Percentiles rank a stretch among this genome's conserved stretches.
phyloP scores from a whole-genome alignment of 2,888 invertebrate genomes.

The Pyralis farinalis region DNA sequence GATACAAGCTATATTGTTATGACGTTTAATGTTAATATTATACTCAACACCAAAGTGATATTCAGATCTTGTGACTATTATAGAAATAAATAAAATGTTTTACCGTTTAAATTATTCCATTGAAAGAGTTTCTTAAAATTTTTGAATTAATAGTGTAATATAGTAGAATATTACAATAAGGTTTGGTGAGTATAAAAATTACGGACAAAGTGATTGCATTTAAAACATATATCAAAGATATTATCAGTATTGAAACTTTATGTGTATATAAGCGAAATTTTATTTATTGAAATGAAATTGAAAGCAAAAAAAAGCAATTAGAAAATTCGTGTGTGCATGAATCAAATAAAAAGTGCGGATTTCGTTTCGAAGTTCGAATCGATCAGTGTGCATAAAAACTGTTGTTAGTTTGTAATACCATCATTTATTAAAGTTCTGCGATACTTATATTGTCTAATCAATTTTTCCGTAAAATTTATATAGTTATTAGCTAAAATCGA shows the following conservation, averaged over 20 bases:
- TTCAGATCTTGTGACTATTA: constrained; percentile 44
- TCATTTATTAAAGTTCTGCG: too few relatives aligned
- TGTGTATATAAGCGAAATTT: not conserved
- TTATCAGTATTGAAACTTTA: constrained; percentile 3
- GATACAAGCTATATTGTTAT: constrained; percentile 24
- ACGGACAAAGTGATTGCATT: constrained; percentile 9
- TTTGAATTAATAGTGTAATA: constrained; percentile 19
- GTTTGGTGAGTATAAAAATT: constrained; percentile 11
- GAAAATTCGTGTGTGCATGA: too few relatives aligned
- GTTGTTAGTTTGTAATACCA: too few relatives aligned
- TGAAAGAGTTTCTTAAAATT: constrained; percentile 17
- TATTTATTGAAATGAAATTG: not conserved
- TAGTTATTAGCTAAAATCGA: not conserved
- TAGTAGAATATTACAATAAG: constrained; percentile 10
- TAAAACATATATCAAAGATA: constrained; percentile 15
- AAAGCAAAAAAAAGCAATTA: too few relatives aligned
- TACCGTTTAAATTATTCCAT: constrained; percentile 25
- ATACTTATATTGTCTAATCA: not conserved
- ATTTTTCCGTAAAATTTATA: not conserved
- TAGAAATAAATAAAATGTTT: constrained; percentile 28
- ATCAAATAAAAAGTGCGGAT: too few relatives aligned
- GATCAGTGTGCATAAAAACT: too few relatives aligned
- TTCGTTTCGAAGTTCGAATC: too few relatives aligned
- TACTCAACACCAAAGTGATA: constrained; percentile 60
- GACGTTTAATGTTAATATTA: constrained; percentile 21